Conservation (phyloP, 2,113 vertebrate genomes). For the Pachypanchax playfairii region DNA sequence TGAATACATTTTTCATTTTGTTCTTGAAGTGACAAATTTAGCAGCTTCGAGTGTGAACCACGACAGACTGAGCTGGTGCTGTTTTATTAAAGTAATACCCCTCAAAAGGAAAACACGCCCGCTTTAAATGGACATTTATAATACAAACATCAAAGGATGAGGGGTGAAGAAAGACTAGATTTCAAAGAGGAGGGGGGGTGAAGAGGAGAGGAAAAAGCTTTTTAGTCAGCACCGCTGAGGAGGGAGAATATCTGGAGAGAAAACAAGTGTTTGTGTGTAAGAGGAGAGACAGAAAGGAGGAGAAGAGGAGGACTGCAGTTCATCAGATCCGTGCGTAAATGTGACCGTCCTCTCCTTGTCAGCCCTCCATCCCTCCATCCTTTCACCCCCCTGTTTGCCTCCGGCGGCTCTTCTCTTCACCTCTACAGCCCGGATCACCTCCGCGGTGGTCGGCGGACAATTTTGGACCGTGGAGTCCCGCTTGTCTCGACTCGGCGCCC, state of each 20-base stretch:
- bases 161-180: conserved; percentile 19
- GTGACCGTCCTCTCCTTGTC: conserved; percentile 46
- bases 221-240: background rate
- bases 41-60: conserved; percentile 27
- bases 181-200: conserved; percentile 2
- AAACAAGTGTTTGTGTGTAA: conserved; percentile 11
- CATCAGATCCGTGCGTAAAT: conserved; percentile 64
- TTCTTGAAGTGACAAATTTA: conserved; percentile 19
- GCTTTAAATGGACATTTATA: background rate
- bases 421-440: conserved; percentile 34
- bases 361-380: conserved; percentile 31
- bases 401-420: conserved; percentile 33
- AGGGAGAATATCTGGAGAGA: conserved; percentile 15
- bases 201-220: background rate
- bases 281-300: conserved; percentile 12
- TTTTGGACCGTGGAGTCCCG: conserved; percentile 71
- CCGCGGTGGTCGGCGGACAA: conserved; percentile 42
- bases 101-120: background rate
- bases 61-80: background rate
- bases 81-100: background rate
- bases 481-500: conserved; percentile 71
- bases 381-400: conserved; percentile 18
- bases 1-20: conserved; percentile 8
- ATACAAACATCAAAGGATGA: conserved; percentile 8
- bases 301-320: conserved; percentile 29